Evolutionary conservation across 2,888 invertebrate genomes (phyloP).

Genomic region (Patella ulyssiponensis): DNA sequence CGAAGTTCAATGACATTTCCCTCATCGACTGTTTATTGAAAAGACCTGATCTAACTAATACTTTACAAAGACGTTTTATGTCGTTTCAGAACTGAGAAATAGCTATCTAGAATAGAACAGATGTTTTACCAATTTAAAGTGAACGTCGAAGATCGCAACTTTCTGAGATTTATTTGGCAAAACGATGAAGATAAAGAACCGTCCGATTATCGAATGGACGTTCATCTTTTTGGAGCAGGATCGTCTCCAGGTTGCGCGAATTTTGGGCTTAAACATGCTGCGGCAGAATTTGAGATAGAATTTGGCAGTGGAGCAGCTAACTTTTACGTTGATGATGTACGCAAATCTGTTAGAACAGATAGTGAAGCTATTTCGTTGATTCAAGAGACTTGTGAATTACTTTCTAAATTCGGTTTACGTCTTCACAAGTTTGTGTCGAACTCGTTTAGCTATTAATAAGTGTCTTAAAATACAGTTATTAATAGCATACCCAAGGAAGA

Average conservation of each 20-base stretch:
- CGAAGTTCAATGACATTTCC: constrained; percentile 17
- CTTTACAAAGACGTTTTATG: too few relatives aligned
- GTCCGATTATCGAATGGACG: constrained; percentile 35
- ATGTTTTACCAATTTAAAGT: constrained; percentile 35
- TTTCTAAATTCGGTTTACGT: too few relatives aligned
- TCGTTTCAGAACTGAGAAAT: constrained; percentile 26
- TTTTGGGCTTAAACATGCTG: constrained; percentile 32
- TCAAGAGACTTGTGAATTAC: too few relatives aligned
- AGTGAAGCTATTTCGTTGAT: too few relatives aligned
- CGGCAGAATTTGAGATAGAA: constrained; percentile 18
- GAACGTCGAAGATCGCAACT: constrained; percentile 22
- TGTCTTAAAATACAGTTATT: too few relatives aligned
- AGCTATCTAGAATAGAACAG: constrained; percentile 37
- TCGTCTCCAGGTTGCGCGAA: constrained; percentile 41
- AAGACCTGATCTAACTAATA: too few relatives aligned
- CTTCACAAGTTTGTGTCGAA: too few relatives aligned
- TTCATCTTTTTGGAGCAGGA: constrained; percentile 37
- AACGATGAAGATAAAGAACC: constrained; percentile 14
- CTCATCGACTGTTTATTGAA: constrained; percentile 29
- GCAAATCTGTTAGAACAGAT: constrained; percentile 1
- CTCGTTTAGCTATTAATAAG: too few relatives aligned
- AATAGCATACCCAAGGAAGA: constrained; percentile 20
- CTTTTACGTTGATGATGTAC: constrained; percentile 47
- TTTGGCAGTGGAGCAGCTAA: constrained; percentile 21
- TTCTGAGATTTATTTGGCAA: constrained; percentile 37